Evolutionary conservation across 2,113 vertebrate species (phyloP), one percentile per base, ranked within the genome.

Genomic region (Syngnathus floridae): DNA sequence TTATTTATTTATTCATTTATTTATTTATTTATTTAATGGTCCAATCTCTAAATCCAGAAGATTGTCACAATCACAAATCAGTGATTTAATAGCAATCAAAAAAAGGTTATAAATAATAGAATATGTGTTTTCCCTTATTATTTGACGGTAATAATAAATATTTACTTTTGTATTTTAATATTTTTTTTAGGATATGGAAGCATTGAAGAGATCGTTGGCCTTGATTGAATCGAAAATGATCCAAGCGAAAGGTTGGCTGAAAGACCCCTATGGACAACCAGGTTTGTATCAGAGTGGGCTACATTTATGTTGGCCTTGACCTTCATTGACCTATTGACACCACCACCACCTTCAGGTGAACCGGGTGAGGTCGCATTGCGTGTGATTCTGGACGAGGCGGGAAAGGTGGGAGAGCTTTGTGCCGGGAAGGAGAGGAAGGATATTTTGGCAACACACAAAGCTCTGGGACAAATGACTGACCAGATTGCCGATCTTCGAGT

Each of bases 381-480:
- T 54, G 93, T 95, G 80, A 97, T 99, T 62, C 88, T 99, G 52
- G 97, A 99, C 31, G 97, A 98, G 86, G 94, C 97, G 56, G 94
- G 94, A 54, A 99, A 99, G 82, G 95, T 98, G 58, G 97, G 97
- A 70, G 97, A 99, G 65, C 88, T 99, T 69, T 98, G 95, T 77
- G 94, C 94, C 1, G 97, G 97, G 70, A 97, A 94, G 73, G 97
- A 99, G 79, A 92, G 95, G 77, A 93, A 93, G 72, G 97, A 99
- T 64, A 93, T 98, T 67, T 88, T 99, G 80, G 95, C 93, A 21
- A 95, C 95, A 0, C 89, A 92, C 41, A 97, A 93, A 67, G 93
- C 94, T 48, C 88, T 98, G 66, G 95, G 93, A 21, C 97, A 97
- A 83, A 95, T 98, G 91, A 95, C 94, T 0, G 97, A 99, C 71